A percentile compares a stretch with the other conserved stretches of the same genome.
Conservation (phyloP, 2,113 vertebrate genomes). For the Lagopus leucura region DNA sequence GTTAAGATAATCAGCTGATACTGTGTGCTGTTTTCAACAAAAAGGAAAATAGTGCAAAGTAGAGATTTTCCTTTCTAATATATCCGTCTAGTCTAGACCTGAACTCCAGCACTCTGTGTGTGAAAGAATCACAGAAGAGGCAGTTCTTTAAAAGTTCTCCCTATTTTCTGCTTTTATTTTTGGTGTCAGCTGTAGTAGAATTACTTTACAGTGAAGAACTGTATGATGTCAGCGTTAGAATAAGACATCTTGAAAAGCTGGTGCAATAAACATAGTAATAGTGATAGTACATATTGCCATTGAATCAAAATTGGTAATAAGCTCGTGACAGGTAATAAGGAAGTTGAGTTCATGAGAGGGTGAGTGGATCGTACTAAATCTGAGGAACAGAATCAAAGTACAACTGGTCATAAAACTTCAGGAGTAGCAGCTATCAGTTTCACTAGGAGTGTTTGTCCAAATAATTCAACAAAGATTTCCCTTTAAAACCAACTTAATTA, state of each 20-base stretch:
- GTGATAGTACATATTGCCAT: not conserved
- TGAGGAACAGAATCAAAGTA: not conserved
- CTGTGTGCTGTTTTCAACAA: no score
- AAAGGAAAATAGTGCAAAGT: no score
- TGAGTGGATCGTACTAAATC: not conserved
- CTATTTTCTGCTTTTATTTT: no score
- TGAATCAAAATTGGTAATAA: not conserved
- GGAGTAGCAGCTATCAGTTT: not conserved
- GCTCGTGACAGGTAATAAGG: not conserved
- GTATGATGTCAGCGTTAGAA: not conserved
- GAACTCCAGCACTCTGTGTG: not conserved
- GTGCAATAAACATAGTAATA: not conserved
- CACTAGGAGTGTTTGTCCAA: not conserved
- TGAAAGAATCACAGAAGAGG: not conserved
- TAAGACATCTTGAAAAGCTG: not conserved
- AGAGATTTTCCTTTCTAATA: no score
- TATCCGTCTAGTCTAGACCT: no score
- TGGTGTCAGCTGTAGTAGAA: not conserved
- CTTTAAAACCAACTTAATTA: slow-evolving; percentile 60
- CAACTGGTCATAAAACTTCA: not conserved
- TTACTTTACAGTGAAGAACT: not conserved
- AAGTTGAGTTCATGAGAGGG: not conserved
- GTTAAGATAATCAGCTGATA: no score
- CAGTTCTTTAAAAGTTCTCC: not conserved
- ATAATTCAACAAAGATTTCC: not conserved